A percentile compares a stretch with the other conserved stretches of the same genome.
Evolutionary conservation across 1,140 invertebrate species (phyloP).

Genomic region (Calycopis cecrops): DNA sequence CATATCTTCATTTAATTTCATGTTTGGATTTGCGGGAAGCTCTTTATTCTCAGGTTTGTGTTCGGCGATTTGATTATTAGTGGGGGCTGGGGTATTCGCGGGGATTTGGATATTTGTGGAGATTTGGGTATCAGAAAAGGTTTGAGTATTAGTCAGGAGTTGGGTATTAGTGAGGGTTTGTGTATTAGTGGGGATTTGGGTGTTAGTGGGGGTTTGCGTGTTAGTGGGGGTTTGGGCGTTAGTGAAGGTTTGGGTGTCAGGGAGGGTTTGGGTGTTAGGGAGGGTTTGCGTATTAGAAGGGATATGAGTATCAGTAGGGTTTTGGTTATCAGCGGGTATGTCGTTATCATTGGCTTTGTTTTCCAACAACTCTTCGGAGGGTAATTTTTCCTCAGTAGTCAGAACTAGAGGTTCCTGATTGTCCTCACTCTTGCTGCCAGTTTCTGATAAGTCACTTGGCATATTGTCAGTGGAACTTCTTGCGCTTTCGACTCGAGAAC

Average conservation of each 20-base stretch:
- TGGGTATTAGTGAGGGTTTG: not conserved
- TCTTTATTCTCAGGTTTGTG: conserved; percentile 4
- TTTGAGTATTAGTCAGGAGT: no score
- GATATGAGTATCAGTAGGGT: no score
- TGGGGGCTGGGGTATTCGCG: no score
- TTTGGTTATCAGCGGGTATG: conserved; percentile 2
- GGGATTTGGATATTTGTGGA: conserved; percentile 1
- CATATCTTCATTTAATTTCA: conserved; percentile 25
- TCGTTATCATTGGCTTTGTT: conserved; percentile 33
- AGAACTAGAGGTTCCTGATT: conserved; percentile 42
- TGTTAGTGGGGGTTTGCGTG: not conserved
- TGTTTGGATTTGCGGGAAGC: conserved; percentile 17
- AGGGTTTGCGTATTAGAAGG: no score
- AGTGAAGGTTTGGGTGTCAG: no score
- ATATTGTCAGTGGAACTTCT: conserved; percentile 11
- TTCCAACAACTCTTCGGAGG: conserved; percentile 59
- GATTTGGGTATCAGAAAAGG: conserved; percentile 23
- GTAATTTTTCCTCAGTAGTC: conserved; percentile 65
- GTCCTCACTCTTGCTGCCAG: conserved; percentile 1
- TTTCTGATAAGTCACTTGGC: not conserved
- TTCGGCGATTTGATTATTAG: no score
- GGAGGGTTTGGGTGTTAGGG: no score
- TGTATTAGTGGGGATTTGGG: not conserved
- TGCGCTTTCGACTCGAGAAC: not conserved
- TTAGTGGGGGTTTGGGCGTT: not conserved